Base-by-base conservation (phyloP, 2,113 vertebrate genomes). In the Plectropomus leopardus region DNA sequence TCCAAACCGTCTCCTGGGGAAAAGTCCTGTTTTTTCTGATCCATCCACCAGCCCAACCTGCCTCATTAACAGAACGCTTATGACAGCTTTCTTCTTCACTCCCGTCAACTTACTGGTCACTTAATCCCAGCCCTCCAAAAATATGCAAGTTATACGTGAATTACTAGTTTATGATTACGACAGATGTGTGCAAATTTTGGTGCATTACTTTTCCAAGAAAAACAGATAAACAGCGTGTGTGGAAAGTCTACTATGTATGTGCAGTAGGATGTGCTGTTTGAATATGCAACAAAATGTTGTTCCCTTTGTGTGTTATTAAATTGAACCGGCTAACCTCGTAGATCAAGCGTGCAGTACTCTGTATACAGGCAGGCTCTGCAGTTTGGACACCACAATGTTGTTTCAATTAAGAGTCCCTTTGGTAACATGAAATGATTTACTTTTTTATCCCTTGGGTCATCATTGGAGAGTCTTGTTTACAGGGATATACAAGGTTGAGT, bases 401-500 rank as follows among this genome's bases (percentile, higher is more conserved):
- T 80, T 83, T 83, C 79, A 79, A 78, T 85, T 74, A 24, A 32
- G 36, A 72, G 47, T 77, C 76, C 51, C 47, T 70, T 23, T 14
- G 13, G 47, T 65, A 58, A 74, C 32, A 63, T 66, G 4, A 86
- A 88, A 80, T 85, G 11, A 78, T 89, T 91, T 76, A 69, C 76
- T 80, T 79, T 84, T 69, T 63, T 23, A 72, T 82, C 75, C 78
- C 40, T 14, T 9, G 7, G 76, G 82, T 85, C 69, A 76, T 89
- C 79, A 47, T 1, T 58, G 72, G 68, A 81, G 48, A 83, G 72
- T 68, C 70, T 86, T 84, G 79, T 86, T 90, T 83, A 88, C 73
- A 76, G 60, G 36, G 36, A 76, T 72, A 42, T 48, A 78, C 87
- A 86, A 72, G 83, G 80, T 80, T 79, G 68, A 71, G 53, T 72